These are phyloP conservation scores for Cheirogaleus major DNA, from an alignment of 2,797 vertebrate genomes.

Conservation along the genomic window DNA sequence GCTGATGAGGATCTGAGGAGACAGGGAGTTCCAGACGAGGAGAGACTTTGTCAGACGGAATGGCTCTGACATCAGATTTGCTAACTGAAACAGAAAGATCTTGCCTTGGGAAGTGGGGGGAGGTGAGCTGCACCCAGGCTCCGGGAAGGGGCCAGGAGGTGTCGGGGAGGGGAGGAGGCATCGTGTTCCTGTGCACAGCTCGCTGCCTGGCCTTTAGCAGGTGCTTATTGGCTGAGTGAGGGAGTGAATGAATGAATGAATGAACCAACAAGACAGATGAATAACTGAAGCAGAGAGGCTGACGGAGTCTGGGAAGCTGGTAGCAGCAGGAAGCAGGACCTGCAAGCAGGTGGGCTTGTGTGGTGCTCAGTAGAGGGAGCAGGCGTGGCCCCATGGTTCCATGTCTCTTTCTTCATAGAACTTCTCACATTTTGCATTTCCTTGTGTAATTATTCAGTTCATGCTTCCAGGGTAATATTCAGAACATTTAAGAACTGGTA, in stretches of 20 bases:
- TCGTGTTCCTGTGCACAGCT: background rate
- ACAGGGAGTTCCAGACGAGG: slow-evolving; percentile 83
- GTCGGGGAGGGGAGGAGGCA: background rate
- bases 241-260: background rate
- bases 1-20: slow-evolving; percentile 88
- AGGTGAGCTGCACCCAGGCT: background rate
- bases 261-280: background rate
- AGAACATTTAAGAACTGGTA: background rate
- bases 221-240: background rate
- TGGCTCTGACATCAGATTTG: slow-evolving; percentile 82
- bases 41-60: slow-evolving; percentile 86
- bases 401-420: background rate
- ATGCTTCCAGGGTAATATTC: background rate
- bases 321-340: background rate
- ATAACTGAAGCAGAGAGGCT: background rate
- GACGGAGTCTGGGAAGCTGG: background rate
- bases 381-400: background rate
- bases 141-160: background rate
- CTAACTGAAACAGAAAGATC: slow-evolving; percentile 81
- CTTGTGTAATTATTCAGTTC: background rate
- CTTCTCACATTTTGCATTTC: background rate
- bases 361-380: background rate
- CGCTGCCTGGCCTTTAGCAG: background rate
- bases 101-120: slow-evolving; percentile 20
- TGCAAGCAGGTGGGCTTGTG: rapidly evolving